A percentile compares a stretch with the other conserved stretches of the same genome.
These are phyloP conservation scores for Nannoperca obscura DNA, from an alignment of 2,797 vertebrate species.

Conservation along the genomic window DNA sequence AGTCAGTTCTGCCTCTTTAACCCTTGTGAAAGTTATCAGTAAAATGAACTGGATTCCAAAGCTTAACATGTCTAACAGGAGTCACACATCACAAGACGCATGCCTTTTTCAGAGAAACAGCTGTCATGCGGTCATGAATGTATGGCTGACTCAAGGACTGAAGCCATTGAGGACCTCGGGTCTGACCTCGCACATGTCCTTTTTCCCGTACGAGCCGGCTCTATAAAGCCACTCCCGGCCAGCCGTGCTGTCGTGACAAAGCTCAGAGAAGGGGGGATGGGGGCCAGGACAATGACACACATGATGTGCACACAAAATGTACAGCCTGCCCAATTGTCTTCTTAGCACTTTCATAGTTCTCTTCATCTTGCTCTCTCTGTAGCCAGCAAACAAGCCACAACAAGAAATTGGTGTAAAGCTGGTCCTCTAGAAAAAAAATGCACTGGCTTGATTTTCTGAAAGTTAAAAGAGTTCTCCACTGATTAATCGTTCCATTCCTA, in stretches of 20 bases:
- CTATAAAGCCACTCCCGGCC: slow-evolving; percentile 34
- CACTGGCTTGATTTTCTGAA: neutral
- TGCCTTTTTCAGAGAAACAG: slow-evolving; percentile 58
- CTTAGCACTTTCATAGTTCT: slow-evolving; percentile 54
- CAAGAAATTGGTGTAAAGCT: neutral
- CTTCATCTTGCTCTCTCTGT: neutral
- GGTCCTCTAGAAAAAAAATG: neutral
- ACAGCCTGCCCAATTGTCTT: slow-evolving; percentile 60
- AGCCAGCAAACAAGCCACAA: neutral
- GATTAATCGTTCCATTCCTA: neutral
- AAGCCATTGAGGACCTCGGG: slow-evolving; percentile 24
- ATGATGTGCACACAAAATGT: slow-evolving; percentile 55
- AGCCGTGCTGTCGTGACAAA: slow-evolving; percentile 31
- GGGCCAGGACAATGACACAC: slow-evolving; percentile 56
- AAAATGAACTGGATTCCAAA: slow-evolving; percentile 40
- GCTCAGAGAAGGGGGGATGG: slow-evolving; percentile 56
- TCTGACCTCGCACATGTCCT: slow-evolving; percentile 60
- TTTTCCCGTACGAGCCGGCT: slow-evolving; percentile 53
- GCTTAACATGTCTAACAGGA: slow-evolving; percentile 45
- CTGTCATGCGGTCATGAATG: slow-evolving; percentile 53
- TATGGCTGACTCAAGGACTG: slow-evolving; percentile 46
- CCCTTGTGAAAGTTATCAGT: slow-evolving; percentile 14
- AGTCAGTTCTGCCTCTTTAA: slow-evolving; percentile 1
- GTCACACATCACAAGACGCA: slow-evolving; percentile 51
- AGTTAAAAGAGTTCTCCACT: neutral